A percentile compares a stretch with the other conserved stretches of the same genome.
Evolutionary conservation across 2,113 vertebrate genomes (phyloP).

Genomic region (Pangasianodon hypophthalmus): DNA sequence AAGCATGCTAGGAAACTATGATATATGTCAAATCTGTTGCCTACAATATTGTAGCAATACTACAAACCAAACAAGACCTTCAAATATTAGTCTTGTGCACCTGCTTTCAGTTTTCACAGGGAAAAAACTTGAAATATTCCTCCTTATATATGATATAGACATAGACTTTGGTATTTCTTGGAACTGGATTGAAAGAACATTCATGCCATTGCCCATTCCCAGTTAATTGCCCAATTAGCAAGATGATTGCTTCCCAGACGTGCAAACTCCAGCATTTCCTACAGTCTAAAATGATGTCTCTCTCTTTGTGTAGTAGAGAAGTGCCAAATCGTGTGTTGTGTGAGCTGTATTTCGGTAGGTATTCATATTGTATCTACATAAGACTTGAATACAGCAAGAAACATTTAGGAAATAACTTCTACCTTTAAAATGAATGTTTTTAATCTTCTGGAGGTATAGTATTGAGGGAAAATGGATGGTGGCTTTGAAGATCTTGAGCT

Average conservation of each 20-base stretch:
- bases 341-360: neutral
- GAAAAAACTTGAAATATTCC: neutral
- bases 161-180: neutral
- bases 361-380: neutral
- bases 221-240: constrained; percentile 17
- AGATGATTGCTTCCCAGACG: constrained; percentile 26
- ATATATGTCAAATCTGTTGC: neutral
- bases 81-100: neutral
- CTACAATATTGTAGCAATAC: neutral
- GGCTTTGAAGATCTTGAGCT: constrained; percentile 65
- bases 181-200: neutral
- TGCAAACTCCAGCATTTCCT: neutral
- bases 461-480: constrained; percentile 55
- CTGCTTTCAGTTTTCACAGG: neutral
- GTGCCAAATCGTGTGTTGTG: neutral
- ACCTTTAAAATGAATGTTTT: neutral
- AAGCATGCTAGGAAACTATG: neutral
- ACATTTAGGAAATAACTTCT: neutral
- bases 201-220: neutral
- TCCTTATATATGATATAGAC: neutral
- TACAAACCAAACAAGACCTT: neutral
- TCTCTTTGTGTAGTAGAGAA: neutral
- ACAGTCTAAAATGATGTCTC: neutral
- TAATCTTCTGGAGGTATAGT: neutral
- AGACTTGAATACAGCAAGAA: neutral